Base-by-base conservation (phyloP, 2,113 vertebrate species). In the Bos indicus region DNA sequence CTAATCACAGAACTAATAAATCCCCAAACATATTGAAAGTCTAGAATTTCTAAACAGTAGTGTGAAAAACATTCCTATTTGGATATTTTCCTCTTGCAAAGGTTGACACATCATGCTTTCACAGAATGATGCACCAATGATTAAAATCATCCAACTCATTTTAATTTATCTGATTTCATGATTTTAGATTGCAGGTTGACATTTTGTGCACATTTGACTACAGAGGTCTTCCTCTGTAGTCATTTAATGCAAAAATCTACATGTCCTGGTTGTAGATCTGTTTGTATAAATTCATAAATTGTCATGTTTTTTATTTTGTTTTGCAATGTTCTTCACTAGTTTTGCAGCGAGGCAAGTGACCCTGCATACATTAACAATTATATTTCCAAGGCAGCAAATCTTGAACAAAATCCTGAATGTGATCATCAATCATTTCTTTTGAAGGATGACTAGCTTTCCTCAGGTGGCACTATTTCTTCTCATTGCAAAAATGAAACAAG, bases 351-450 rank as follows among this genome's bases (percentile, higher is more conserved):
- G 64, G 40, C 7, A 80, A 80, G 83, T 96, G 90, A 90, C 71
- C 93, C 43, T 91, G 92, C 83, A 97, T 96, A 93, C 43, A 71
- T 92, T 96, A 97, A 83, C 71, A 94, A 57, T 95, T 95, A 67
- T 85, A 81, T 83, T 98, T 95, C 28, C 43, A 91, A 87, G 19
- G 15, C 57, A 46, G 82, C 80, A 89, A 89, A 83, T 86, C 87
- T 83, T 12, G 30, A 62, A 89, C 59, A 95, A 95, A 96, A 59
- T 57, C 12, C 30, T 91, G 28, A 86, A 78, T 56, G 21, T 74
- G 67, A 21, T 62, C 43, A 54, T 91, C 51, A 81, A 43, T 95
- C 86, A 91, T 87, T 93, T 33, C 40, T 80, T 84, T 94, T 46
- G 74, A 95, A 92, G 33, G 23, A 56, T 77, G 87, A 3, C 36